Evolutionary conservation across 2,113 vertebrate species (phyloP), one percentile per base, ranked within the genome.

Genomic region (Puma concolor): DNA sequence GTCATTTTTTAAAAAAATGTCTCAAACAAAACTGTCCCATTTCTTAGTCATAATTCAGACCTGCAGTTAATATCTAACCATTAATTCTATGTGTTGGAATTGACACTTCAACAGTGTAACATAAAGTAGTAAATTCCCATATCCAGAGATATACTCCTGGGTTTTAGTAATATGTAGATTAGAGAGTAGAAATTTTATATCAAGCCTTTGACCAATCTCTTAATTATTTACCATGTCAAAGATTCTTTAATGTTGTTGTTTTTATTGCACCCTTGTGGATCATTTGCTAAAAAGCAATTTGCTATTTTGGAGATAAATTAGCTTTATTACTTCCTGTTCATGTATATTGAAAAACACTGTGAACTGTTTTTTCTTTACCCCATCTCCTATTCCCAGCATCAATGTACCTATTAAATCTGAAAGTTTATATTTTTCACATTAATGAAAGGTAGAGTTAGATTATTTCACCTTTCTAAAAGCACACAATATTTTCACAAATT

Each of bases 141-240:
- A 96, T 86, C 29, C 84, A 29, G 23, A 85, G 80, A 21, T 85
- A n/a, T 82, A 91, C 89, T 72, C 88, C 64, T 82, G 92, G 88
- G 97, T 77, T 95, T 96, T 96, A 97, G 95, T 97, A 98, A 97
- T 98, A 98, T 98, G 82, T 74, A 81, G 54, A 97, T 97, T 84
- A 97, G 88, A 95, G 36, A 95, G 48, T 57, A 67, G 87, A 95
- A 98, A 98, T 14, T 97, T 98, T 98, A 96, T 97, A 95, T 97
- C 94, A 98, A 97, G 85, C 67, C 97, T 97, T 98, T 98, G 97
- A 98, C 98, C 98, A 96, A 95, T 96, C 95, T 97, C 60, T 98
- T 98, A 98, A 98, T 98, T 99, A 98, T 98, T 99, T 98, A 98
- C 80, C 36, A 97, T 86, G 89, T 98, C 98, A 98, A 97, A 98